Conservation (phyloP, 2,113 vertebrate species). For the Cryptomyrus ogoouensis region DNA sequence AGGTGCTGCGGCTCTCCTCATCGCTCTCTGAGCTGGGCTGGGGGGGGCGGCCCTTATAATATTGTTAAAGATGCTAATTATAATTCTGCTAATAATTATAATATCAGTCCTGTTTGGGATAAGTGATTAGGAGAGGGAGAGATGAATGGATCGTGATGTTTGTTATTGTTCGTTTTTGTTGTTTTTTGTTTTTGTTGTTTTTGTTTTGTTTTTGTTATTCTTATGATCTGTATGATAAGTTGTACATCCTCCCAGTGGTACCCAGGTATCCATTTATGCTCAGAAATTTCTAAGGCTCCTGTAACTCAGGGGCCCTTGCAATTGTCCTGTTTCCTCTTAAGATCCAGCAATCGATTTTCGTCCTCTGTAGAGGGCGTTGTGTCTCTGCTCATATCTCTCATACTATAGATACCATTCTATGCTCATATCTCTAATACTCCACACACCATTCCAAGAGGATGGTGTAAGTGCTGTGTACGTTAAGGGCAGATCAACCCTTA, state of each 20-base stretch:
- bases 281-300: not conserved
- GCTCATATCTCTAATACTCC: too few relatives aligned
- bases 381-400: not conserved
- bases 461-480: not conserved
- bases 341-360: not conserved
- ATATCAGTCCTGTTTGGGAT: not conserved
- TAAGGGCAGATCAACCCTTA: conserved; percentile 25
- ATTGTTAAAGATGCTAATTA: not conserved
- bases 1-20: conserved; percentile 59
- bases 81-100: not conserved
- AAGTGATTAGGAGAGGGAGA: not conserved
- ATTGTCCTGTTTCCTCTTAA: not conserved
- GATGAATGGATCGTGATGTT: not conserved
- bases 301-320: not conserved
- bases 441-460: not conserved
- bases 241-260: not conserved
- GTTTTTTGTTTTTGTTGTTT: not conserved
- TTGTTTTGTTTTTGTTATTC: not conserved
- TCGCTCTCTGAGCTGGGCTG: not conserved
- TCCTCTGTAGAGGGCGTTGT: not conserved
- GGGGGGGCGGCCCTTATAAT: not conserved
- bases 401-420: not conserved
- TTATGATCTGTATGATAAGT: not conserved
- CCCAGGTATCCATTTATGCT: not conserved
- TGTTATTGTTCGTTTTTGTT: not conserved